Percentiles rank a stretch among this genome's conserved stretches.
phyloP scores from a whole-genome alignment of 2,797 vertebrate species.

The Argya squamiceps region DNA sequence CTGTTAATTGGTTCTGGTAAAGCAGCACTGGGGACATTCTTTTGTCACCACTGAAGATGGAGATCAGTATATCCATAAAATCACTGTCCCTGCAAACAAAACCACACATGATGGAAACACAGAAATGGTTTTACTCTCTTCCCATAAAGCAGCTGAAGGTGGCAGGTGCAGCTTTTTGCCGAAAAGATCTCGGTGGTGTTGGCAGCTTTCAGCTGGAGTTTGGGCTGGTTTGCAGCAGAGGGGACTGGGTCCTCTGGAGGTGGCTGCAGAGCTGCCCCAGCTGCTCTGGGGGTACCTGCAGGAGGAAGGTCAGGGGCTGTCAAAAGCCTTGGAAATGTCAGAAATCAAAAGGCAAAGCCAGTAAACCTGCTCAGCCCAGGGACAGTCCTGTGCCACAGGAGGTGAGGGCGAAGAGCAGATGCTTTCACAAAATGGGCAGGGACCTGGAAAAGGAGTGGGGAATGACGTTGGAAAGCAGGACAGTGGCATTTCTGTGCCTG shows the following conservation, averaged over 20 bases:
- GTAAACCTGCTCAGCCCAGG: not conserved
- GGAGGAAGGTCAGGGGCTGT: not conserved
- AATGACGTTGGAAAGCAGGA: not conserved
- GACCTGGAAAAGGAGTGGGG: not conserved
- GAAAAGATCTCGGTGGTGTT: not conserved
- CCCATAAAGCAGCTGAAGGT: not conserved
- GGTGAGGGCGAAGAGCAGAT: not conserved
- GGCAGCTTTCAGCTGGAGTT: not conserved
- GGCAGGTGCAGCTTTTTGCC: not conserved
- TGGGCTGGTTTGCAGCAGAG: not conserved
- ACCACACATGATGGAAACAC: fast-evolving
- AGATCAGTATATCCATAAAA: not conserved
- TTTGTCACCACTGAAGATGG: not conserved
- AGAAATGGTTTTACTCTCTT: not conserved
- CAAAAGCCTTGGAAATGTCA: not conserved
- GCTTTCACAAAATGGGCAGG: not conserved
- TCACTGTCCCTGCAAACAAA: not conserved
- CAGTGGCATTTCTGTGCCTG: not conserved
- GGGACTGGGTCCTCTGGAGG: not conserved
- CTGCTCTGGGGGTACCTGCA: not conserved
- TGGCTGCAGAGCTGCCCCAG: not conserved
- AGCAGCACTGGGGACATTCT: not conserved
- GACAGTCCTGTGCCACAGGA: not conserved
- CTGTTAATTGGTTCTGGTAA: not conserved
- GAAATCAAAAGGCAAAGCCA: not conserved